These are phyloP conservation scores for Caenorhabditis zanzibari DNA, from an alignment of 2,888 invertebrate species.

Conservation along the genomic window DNA sequence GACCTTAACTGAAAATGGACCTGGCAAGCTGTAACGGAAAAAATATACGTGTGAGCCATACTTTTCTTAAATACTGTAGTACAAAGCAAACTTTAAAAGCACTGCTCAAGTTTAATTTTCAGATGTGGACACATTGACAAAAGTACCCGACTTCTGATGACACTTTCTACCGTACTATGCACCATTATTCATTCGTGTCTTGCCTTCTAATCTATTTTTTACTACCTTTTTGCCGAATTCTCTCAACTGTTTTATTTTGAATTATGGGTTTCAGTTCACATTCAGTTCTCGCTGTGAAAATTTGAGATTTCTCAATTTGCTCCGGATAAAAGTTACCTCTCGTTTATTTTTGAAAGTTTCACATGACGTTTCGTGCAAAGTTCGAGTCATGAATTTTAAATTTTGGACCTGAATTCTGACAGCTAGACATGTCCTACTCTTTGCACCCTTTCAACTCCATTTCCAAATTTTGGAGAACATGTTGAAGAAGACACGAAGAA, in stretches of 20 bases:
- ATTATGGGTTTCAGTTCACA: slow-evolving; percentile 45
- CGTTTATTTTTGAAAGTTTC: neutral
- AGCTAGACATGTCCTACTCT: slow-evolving; percentile 12
- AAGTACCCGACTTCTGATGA: slow-evolving; percentile 41
- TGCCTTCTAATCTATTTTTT: slow-evolving; percentile 20
- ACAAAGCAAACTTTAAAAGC: too few species aligned
- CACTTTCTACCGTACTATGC: neutral
- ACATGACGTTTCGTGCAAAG: slow-evolving; percentile 36
- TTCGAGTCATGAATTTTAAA: slow-evolving; percentile 23
- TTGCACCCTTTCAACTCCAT: slow-evolving; percentile 1
- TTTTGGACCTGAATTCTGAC: neutral
- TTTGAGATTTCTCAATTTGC: neutral
- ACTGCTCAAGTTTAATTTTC: slow-evolving; percentile 31
- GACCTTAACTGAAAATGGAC: too few species aligned
- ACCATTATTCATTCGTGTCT: slow-evolving; percentile 4
- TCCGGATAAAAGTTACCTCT: slow-evolving; percentile 28
- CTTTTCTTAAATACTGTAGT: too few species aligned
- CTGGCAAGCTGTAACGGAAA: too few species aligned
- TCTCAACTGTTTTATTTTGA: slow-evolving; percentile 12
- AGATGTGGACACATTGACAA: slow-evolving; percentile 59
- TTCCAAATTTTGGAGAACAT: neutral
- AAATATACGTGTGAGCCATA: too few species aligned
- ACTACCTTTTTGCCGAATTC: neutral
- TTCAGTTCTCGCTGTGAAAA: neutral
- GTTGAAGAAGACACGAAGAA: neutral